Conservation (phyloP, 2,888 invertebrate genomes). For the Candidula unifasciata region DNA sequence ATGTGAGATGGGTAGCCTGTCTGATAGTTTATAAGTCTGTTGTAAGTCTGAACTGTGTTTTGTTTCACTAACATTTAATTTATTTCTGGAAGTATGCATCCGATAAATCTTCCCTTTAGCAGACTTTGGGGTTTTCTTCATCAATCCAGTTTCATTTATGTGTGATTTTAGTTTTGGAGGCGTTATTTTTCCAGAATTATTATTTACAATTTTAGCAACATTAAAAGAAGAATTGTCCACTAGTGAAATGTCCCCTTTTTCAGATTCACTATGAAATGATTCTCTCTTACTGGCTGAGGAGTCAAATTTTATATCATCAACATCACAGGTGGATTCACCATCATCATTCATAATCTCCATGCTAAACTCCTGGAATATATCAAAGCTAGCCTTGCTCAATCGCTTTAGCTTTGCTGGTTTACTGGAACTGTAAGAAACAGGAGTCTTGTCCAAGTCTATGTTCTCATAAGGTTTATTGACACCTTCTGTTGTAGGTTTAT, state of each 20-base stretch:
- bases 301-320: neutral
- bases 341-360: constrained; percentile 12
- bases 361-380: constrained; percentile 32
- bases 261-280: too few relatives aligned
- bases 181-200: neutral
- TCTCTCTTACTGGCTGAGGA: too few relatives aligned
- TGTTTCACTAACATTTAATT: neutral
- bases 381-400: constrained; percentile 17
- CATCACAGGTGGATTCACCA: neutral
- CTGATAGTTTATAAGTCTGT: too few relatives aligned
- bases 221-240: too few relatives aligned
- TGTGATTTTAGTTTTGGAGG: neutral
- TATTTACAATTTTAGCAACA: neutral
- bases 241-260: too few relatives aligned
- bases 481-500: neutral
- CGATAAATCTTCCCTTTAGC: constrained; percentile 36
- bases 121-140: constrained; percentile 16
- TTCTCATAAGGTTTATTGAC: neutral
- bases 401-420: constrained; percentile 16
- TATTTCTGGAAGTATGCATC: constrained; percentile 29
- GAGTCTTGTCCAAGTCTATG: neutral
- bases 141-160: neutral
- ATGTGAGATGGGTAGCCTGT: neutral
- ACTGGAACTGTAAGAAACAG: neutral
- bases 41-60: neutral